Percentiles rank a stretch among this genome's conserved stretches.
phyloP scores from a whole-genome alignment of 2,113 vertebrate species.

The Phylloscopus trochilus region DNA sequence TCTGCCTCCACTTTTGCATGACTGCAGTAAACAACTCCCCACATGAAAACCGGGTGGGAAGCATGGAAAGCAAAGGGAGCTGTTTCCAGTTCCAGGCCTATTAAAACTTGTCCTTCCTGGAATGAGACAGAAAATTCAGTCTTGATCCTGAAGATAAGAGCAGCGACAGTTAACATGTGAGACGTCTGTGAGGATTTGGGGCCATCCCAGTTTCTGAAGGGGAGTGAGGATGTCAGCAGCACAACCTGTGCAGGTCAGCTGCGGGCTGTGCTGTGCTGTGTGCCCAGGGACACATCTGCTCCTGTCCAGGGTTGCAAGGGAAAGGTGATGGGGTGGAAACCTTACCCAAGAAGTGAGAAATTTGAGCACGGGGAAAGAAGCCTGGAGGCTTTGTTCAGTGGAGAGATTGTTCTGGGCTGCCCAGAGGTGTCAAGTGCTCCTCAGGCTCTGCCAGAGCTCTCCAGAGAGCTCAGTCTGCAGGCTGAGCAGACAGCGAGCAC shows the following conservation, averaged over 20 bases:
- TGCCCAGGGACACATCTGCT: background rate
- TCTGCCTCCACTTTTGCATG: background rate
- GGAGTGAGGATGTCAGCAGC: background rate
- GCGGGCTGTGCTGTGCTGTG: background rate
- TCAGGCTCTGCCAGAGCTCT: background rate
- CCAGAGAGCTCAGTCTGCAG: background rate
- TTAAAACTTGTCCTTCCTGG: slow-evolving; percentile 23
- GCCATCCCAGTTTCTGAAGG: rapidly evolving
- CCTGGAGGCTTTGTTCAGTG: background rate
- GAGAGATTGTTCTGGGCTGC: background rate
- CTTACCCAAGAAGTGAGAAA: background rate
- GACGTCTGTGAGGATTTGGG: background rate
- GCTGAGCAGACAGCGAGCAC: background rate
- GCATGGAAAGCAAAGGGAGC: background rate
- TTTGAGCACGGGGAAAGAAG: background rate
- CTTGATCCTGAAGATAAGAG: slow-evolving; percentile 20
- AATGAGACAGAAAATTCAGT: slow-evolving; percentile 18
- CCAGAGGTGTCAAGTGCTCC: background rate
- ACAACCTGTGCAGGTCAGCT: background rate
- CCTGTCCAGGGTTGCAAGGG: background rate
- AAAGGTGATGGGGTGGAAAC: background rate
- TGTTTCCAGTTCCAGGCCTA: slow-evolving; percentile 33
- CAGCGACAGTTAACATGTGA: background rate
- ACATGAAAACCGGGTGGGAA: background rate
- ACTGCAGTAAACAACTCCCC: background rate